phyloP scores from a whole-genome alignment of 64 coral and sea anemone species.

The Cladopsammia gracilis region DNA sequence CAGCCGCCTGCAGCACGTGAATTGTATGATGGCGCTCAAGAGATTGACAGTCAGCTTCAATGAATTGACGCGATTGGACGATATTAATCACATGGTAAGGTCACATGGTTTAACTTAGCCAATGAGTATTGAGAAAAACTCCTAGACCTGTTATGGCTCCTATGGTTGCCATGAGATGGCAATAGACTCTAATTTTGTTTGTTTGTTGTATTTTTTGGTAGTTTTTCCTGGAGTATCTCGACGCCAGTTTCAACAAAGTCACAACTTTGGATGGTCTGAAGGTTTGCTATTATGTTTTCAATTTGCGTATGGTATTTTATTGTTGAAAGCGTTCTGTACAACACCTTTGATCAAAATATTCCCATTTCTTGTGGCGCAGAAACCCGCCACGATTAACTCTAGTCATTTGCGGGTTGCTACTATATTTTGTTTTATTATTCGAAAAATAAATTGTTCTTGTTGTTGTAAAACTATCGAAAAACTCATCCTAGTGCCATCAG shows the following conservation, averaged over 20 bases:
- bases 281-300: slow-evolving; percentile 37
- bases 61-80: slow-evolving; percentile 87
- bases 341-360: too few relatives aligned
- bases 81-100: slow-evolving; percentile 91
- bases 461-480: too few relatives aligned
- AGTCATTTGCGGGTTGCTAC: too few relatives aligned
- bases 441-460: too few relatives aligned
- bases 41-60: slow-evolving; percentile 93
- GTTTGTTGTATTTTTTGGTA: slow-evolving; percentile 19
- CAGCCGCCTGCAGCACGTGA: slow-evolving; percentile 85
- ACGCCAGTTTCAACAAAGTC: slow-evolving; percentile 94
- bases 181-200: background rate
- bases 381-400: too few relatives aligned
- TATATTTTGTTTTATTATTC: too few relatives aligned
- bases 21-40: slow-evolving; percentile 72
- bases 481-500: too few relatives aligned
- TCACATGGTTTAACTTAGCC: background rate
- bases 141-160: background rate
- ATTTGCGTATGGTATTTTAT: too few relatives aligned
- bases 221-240: slow-evolving; percentile 80
- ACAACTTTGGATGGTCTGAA: slow-evolving; percentile 94
- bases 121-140: background rate
- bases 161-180: background rate
- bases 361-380: too few relatives aligned
- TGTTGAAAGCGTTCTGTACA: too few relatives aligned